Percentiles rank a stretch among this genome's conserved stretches.
phyloP scores from a whole-genome alignment of 2,113 vertebrate genomes.

The Pagrus major region DNA sequence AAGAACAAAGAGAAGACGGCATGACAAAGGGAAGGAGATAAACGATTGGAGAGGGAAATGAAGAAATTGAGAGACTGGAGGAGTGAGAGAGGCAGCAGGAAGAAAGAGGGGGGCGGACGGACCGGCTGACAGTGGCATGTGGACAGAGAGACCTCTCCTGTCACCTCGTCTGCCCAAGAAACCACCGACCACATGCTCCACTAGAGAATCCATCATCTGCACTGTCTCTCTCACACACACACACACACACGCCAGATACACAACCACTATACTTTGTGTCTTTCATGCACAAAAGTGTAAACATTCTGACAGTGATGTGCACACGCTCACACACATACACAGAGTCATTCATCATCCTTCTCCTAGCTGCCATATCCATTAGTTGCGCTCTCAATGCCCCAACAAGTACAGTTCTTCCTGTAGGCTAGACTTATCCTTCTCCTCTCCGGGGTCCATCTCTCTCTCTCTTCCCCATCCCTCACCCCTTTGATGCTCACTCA shows the following conservation, averaged over 20 bases:
- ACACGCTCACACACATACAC: constrained; percentile 9
- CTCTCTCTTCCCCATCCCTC: constrained; percentile 44
- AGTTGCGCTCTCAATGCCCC: constrained; percentile 72
- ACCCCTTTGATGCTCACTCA: constrained; percentile 58
- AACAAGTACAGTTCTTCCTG: constrained; percentile 71
- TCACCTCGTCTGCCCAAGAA: constrained; percentile 68
- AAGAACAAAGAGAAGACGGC: background rate
- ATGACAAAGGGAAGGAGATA: constrained; percentile 29
- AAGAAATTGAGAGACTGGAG: constrained; percentile 2
- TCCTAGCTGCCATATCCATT: constrained; percentile 78
- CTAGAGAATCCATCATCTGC: constrained; percentile 73
- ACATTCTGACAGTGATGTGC: constrained; percentile 48
- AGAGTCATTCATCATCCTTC: constrained; percentile 75
- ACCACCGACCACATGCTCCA: constrained; percentile 66
- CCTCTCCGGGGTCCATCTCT: constrained; percentile 39
- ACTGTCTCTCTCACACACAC: constrained; percentile 37
- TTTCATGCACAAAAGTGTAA: constrained; percentile 53
- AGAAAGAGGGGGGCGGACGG: constrained; percentile 34
- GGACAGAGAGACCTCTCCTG: constrained; percentile 67
- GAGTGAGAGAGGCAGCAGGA: constrained; percentile 44
- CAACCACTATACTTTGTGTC: constrained; percentile 45
- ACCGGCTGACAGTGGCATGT: constrained; percentile 52
- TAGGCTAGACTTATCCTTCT: constrained; percentile 68
- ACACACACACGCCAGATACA: constrained; percentile 8
- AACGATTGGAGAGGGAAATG: constrained; percentile 7